Base-by-base conservation (phyloP, 2,113 vertebrate genomes). In the Himantopus leucocephalus region DNA sequence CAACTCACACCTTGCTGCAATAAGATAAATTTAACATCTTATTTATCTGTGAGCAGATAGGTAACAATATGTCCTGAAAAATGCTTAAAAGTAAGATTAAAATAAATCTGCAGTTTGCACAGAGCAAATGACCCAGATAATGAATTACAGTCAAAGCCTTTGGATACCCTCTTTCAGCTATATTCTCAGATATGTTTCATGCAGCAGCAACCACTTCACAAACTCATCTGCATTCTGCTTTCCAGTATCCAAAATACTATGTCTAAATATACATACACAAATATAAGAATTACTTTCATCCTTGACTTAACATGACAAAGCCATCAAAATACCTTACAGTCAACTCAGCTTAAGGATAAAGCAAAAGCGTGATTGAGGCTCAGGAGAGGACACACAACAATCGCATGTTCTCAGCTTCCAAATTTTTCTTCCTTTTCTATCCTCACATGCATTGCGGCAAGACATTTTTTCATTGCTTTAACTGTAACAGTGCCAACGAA, bases 271-370 rank as follows among this genome's bases (percentile, higher is more conserved):
- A 60, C 30, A 41, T 12, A 53, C 24, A 56, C 32, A 85, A 92
- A 95, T 45, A 17, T 3, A 86, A 47, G 52, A 78, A 87, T 72
- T 53, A 26, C 52, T 82, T 77, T 80, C 45, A 81, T 68, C 76
- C 80, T 80, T 79, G 73, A 59, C 34, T 94, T 92, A 77, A 73
- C 59, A 81, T 55, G 60, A 89, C 86, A 96, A 89, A 94, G 60
- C 60, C 73, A 59, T 67, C 50, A 81, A 53, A 95, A 84, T 2
- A 91, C 35, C 70, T 71, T 22, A 22, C 32, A 89, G 86, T 23
- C 78, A 92, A 34, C 72, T 77, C 85, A 85, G 85, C 68, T 67
- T 39, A n/a, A 56, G 89, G 80, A 56, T n/a, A 64, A 90, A 67
- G 58, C 52, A 29, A 1, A 47, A 88, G 58, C 5, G 8, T 11